A percentile compares a stretch with the other conserved stretches of the same genome.
Evolutionary conservation across 2,113 vertebrate genomes (phyloP).

Genomic region (Calidris pugnax): DNA sequence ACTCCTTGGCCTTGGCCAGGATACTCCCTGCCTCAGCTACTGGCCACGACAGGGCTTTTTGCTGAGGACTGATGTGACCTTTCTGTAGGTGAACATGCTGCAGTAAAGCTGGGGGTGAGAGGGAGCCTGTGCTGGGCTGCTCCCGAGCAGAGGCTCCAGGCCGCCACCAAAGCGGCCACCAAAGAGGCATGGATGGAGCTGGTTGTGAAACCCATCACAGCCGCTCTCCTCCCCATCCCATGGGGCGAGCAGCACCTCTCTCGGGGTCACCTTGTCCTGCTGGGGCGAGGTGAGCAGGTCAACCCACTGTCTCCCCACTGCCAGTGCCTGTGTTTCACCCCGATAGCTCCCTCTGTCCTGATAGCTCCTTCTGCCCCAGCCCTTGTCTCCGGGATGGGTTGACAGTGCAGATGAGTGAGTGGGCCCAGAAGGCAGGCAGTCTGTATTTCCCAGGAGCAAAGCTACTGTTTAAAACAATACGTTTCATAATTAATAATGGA

Average conservation of each 20-base stretch:
- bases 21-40: not conserved
- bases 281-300: accelerated
- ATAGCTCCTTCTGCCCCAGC: not conserved
- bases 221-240: not conserved
- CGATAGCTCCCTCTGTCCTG: not conserved
- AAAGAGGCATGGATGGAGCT: accelerated
- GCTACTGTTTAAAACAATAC: not conserved
- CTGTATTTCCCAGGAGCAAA: not conserved
- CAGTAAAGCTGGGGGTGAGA: not conserved
- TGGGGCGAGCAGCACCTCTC: accelerated
- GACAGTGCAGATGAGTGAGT: accelerated
- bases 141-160: accelerated
- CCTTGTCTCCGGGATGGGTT: accelerated
- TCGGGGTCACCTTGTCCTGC: not conserved
- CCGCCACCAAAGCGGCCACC: not conserved
- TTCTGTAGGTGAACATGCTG: accelerated
- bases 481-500: not conserved
- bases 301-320: not conserved
- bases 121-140: not conserved
- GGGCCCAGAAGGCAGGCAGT: not conserved
- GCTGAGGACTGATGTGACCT: not conserved
- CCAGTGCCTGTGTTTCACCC: accelerated
- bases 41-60: not conserved
- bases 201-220: not conserved
- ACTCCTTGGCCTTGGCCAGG: not conserved